phyloP scores from a whole-genome alignment of 2,888 invertebrate genomes.

The Pandemis corylana region DNA sequence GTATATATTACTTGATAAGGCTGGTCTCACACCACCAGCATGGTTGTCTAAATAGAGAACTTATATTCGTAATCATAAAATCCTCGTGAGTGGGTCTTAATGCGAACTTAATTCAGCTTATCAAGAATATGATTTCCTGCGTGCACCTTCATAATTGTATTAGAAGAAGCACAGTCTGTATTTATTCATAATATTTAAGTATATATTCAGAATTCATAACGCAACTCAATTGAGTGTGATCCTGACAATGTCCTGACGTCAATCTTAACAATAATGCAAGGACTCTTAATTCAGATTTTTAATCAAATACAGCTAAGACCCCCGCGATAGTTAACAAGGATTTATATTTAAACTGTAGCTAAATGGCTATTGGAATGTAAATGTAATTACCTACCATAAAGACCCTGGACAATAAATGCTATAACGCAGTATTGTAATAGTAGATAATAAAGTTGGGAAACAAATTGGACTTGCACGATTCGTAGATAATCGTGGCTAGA shows the following conservation, averaged over 20 bases:
- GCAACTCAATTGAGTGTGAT: no score
- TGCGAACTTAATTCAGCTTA: no score
- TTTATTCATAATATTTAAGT: no score
- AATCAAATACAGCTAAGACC: background rate
- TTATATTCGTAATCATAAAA: no score
- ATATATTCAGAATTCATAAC: no score
- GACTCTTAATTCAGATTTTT: background rate
- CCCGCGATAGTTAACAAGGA: background rate
- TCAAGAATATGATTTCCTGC: no score
- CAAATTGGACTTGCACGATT: background rate
- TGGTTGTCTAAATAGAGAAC: no score
- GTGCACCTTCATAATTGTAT: no score
- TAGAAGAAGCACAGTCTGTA: no score
- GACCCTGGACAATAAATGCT: background rate
- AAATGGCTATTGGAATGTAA: constrained; percentile 1
- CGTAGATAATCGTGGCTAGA: background rate
- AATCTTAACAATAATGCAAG: no score
- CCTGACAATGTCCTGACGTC: no score
- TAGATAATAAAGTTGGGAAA: background rate
- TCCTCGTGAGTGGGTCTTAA: no score
- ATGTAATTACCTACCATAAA: constrained; percentile 2
- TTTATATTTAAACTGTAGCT: background rate
- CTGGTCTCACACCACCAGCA: background rate
- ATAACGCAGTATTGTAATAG: background rate
- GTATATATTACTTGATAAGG: background rate